Evolutionary conservation across 92 coral and sea anemone genomes (phyloP).

Genomic region (Phenganax marumi): DNA sequence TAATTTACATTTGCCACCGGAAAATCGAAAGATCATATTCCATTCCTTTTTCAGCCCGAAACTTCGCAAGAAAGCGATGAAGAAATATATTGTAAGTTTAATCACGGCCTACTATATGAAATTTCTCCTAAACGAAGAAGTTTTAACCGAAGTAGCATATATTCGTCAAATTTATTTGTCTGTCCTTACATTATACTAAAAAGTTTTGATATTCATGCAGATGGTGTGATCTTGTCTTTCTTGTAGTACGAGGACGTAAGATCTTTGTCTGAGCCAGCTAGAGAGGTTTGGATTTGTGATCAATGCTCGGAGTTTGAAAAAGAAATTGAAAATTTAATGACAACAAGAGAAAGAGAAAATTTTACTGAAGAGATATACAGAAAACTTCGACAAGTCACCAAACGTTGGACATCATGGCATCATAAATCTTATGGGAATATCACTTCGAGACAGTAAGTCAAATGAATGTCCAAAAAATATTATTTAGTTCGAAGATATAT

Average conservation of each 20-base stretch:
- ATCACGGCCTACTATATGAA: no score
- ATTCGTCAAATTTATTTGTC: neutral
- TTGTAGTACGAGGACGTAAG: constrained; percentile 79
- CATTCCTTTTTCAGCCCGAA: neutral
- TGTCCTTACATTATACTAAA: neutral
- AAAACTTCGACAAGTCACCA: constrained; percentile 84
- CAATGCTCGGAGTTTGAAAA: constrained; percentile 94
- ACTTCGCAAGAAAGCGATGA: constrained; percentile 1
- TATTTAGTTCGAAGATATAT: neutral
- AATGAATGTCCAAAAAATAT: no score
- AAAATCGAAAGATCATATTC: neutral
- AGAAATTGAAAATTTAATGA: constrained; percentile 64
- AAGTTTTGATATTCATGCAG: neutral
- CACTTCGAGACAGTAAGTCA: constrained; percentile 80
- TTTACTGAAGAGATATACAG: constrained; percentile 85
- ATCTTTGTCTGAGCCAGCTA: constrained; percentile 80
- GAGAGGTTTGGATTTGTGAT: constrained; percentile 94
- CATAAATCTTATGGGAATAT: constrained; percentile 93
- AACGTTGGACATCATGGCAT: constrained; percentile 98
- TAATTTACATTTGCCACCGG: no score
- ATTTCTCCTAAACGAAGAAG: no score
- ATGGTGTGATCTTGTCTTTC: neutral
- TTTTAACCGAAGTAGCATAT: no score
- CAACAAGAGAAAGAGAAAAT: constrained; percentile 65
- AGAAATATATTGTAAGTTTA: constrained; percentile 28